Evolutionary conservation across 2,888 invertebrate species (phyloP), one percentile per base, ranked within the genome.

Genomic region (Phania funesta): DNA sequence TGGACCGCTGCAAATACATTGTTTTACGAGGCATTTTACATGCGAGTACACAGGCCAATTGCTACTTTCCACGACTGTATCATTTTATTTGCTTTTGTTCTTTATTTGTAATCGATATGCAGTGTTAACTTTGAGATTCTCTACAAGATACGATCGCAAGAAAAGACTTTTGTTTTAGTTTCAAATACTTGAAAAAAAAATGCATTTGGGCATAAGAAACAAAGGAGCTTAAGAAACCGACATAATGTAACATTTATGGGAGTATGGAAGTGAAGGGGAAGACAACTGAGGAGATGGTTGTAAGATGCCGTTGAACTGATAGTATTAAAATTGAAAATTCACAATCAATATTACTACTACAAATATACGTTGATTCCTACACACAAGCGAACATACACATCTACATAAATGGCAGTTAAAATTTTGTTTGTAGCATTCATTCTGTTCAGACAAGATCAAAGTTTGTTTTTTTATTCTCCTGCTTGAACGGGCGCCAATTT

Each of bases 111-210:
- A 82, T 82, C 74, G 78, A 82, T 82, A 82, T 82, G 74, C 82
- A 82, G 82, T 78, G 82, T 82, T 78, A 82, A 78, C 74, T 82
- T 82, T 78, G 54, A 52, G 29, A 78, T 74, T 78, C 78, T 82
- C 29, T 65, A 46, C 68, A 65, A 78, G 82, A 82, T 82, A 78
- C 26, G n/a, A 76, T 68, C 32, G 44, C 13, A 4, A 16, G 7
- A 44, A 64, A 35, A 56, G 26, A 5, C 11, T 32, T 52, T 32
- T 50, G 58, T 52, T 20, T 26, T n/a, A 38, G 22, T 35, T 41
- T 50, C 16, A 11, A 60, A 67, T 48, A 52, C 26, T 26, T 41
- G 5, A 18, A 24, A 54, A 32, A 62, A 38, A 9, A 44, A 54
- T 60, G 48, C 67, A 68, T 60, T 76, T 62, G 20, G 1, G 18